A percentile compares a stretch with the other conserved stretches of the same genome.
These are phyloP conservation scores for Nannoperca australis DNA, from an alignment of 2,797 vertebrate species.

Conservation along the genomic window DNA sequence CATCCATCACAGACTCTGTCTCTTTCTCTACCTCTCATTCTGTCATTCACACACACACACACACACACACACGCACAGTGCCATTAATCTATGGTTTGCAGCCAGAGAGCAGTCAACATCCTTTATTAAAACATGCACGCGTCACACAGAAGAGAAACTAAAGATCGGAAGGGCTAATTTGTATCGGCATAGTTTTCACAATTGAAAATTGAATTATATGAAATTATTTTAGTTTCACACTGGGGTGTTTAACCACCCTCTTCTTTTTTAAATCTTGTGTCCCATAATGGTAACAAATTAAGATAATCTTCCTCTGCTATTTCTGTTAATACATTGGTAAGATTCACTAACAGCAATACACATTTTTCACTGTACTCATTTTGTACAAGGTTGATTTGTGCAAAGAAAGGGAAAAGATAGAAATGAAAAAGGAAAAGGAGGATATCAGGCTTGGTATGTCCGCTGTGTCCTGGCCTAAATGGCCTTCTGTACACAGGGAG, in stretches of 20 bases:
- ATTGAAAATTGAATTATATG: slow-evolving; percentile 9
- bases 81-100: slow-evolving; percentile 40
- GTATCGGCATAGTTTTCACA: not conserved
- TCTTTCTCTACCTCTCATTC: slow-evolving; percentile 7
- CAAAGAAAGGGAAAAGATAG: not conserved
- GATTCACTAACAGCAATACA: slow-evolving; percentile 1
- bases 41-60: slow-evolving; percentile 26
- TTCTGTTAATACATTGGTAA: not conserved
- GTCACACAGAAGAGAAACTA: slow-evolving; percentile 6
- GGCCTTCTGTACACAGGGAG: slow-evolving; percentile 56
- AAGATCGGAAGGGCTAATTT: slow-evolving; percentile 3
- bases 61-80: not conserved
- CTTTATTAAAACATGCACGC: slow-evolving; percentile 40
- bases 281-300: slow-evolving; percentile 18
- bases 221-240: slow-evolving; percentile 14
- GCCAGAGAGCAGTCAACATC: slow-evolving; percentile 30
- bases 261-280: slow-evolving; percentile 3
- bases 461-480: slow-evolving; percentile 73
- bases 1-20: slow-evolving; percentile 64
- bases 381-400: slow-evolving; percentile 5
- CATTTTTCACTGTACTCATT: slow-evolving; percentile 13
- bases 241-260: not conserved
- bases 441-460: slow-evolving; percentile 30
- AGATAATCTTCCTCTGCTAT: slow-evolving; percentile 3
- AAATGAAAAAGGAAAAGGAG: slow-evolving; percentile 13